Percentiles rank a stretch among this genome's conserved stretches.
Conservation (phyloP, 2,888 invertebrate genomes). For the Diarsia brunnea region DNA sequence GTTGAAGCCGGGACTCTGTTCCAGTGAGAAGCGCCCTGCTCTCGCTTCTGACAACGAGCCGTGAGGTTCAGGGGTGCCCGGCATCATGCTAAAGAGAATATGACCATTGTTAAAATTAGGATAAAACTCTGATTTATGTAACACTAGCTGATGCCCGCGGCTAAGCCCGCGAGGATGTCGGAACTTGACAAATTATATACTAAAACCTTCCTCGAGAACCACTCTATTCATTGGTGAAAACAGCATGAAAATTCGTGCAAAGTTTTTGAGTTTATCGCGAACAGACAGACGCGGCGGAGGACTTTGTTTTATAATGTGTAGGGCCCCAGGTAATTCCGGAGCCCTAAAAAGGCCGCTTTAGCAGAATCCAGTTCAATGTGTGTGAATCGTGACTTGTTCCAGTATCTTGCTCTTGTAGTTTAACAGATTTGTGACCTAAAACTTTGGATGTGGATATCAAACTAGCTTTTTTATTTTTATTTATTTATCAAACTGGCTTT, state of each 20-base stretch:
- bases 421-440: background rate
- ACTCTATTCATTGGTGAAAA: no score
- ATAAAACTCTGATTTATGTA: background rate
- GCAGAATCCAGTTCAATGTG: background rate
- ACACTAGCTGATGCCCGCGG: no score
- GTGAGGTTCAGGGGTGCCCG: slow-evolving; percentile 88
- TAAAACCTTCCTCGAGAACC: no score
- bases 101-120: background rate
- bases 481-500: background rate
- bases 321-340: no score
- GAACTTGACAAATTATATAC: no score
- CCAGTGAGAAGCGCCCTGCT: slow-evolving; percentile 87
- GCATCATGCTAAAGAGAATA: slow-evolving; percentile 84
- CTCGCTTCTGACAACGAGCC: slow-evolving; percentile 85
- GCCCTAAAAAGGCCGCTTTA: background rate
- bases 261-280: no score
- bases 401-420: background rate
- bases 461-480: no score
- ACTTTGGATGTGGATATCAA: background rate
- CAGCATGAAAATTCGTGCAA: no score
- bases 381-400: background rate
- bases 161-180: no score
- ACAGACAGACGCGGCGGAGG: no score
- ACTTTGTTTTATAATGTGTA: no score
- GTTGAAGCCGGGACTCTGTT: slow-evolving; percentile 89